Percentiles rank a stretch among this genome's conserved stretches.
Evolutionary conservation across 2,888 invertebrate species (phyloP).

Genomic region (Drosophila phalerata): DNA sequence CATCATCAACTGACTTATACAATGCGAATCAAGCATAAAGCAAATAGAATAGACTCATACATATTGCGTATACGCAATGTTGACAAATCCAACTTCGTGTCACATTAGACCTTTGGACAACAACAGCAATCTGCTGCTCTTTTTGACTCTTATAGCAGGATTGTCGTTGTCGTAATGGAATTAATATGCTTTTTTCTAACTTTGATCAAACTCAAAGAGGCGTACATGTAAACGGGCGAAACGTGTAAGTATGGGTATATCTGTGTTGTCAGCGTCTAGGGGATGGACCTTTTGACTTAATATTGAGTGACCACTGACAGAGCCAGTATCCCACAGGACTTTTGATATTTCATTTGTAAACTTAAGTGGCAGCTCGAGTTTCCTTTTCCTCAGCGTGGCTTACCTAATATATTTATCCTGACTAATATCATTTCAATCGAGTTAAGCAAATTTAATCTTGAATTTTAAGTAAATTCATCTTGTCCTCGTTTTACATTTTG

Average conservation of each 20-base stretch:
- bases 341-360: slow-evolving; percentile 50
- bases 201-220: slow-evolving; percentile 67
- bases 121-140: slow-evolving; percentile 24
- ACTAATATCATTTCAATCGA: slow-evolving; percentile 11
- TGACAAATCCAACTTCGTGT: slow-evolving; percentile 74
- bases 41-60: slow-evolving; percentile 7
- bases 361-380: slow-evolving; percentile 29
- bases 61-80: slow-evolving; percentile 60
- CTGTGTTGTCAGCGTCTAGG: background rate
- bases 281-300: slow-evolving; percentile 33
- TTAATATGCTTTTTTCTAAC: slow-evolving; percentile 68
- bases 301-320: slow-evolving; percentile 33
- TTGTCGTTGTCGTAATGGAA: slow-evolving; percentile 73
- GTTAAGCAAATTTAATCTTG: background rate
- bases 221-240: slow-evolving; percentile 30
- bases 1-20: slow-evolving; percentile 45
- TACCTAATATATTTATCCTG: slow-evolving; percentile 12
- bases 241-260: slow-evolving; percentile 6
- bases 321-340: slow-evolving; percentile 39
- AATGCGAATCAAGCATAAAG: slow-evolving; percentile 48
- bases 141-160: slow-evolving; percentile 51
- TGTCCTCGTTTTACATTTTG: background rate
- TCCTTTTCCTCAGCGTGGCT: background rate
- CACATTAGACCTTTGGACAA: slow-evolving; percentile 61
- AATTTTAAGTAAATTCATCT: background rate